Conservation (phyloP, 2,888 invertebrate species). For the Pyrgus malvae region DNA sequence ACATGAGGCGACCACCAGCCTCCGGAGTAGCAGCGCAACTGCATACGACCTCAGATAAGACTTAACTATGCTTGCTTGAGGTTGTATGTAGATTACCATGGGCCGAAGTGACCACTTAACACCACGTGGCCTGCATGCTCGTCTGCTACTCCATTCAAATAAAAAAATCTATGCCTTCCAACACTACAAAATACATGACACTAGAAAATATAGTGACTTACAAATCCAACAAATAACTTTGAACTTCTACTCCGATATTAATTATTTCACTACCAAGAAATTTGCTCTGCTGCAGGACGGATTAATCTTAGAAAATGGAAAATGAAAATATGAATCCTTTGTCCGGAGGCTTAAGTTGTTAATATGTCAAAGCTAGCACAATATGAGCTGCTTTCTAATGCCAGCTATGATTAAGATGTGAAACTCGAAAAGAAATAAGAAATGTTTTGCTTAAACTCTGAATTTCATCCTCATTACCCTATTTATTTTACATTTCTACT, state of each 20-base stretch:
- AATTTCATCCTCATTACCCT: too few relatives aligned
- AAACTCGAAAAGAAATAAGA: not conserved
- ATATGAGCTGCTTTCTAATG: not conserved
- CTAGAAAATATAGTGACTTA: not conserved
- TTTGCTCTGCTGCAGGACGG: conserved; percentile 5
- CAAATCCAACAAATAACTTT: conserved; percentile 1
- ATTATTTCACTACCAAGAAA: conserved; percentile 16
- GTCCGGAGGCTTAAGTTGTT: conserved; percentile 16
- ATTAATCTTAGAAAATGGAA: conserved; percentile 16
- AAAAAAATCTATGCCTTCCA: not conserved
- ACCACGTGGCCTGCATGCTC: too few relatives aligned
- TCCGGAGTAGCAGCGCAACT: too few relatives aligned
- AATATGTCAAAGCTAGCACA: conserved; percentile 4
- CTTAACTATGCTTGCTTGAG: too few relatives aligned
- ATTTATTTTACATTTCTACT: too few relatives aligned
- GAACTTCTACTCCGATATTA: conserved; percentile 7
- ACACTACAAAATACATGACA: not conserved
- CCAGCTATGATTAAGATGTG: not conserved
- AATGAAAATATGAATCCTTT: conserved; percentile 17
- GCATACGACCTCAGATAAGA: too few relatives aligned
- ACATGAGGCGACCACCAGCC: too few relatives aligned
- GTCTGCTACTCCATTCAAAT: conserved; percentile 7
- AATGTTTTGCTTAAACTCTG: too few relatives aligned
- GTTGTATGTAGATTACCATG: too few relatives aligned
- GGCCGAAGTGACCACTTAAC: too few relatives aligned